A percentile compares a stretch with the other conserved stretches of the same genome.
Conservation (phyloP, 2,888 invertebrate species). For the Encarsia formosa region DNA sequence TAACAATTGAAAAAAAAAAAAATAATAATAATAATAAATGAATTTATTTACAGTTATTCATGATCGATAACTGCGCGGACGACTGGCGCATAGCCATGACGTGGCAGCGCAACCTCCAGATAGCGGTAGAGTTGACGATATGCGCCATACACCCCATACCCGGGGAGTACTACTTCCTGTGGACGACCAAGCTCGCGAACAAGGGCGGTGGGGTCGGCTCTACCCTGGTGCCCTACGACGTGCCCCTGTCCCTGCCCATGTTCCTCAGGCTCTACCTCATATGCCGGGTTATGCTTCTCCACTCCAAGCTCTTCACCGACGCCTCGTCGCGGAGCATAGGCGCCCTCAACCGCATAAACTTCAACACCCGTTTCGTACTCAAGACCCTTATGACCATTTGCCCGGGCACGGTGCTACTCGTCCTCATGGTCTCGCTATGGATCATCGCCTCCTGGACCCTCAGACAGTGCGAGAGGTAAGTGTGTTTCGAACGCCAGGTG, state of each 20-base stretch:
- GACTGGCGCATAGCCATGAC: conserved; percentile 99
- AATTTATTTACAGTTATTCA: conserved; percentile 93
- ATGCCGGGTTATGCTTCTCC: conserved; percentile 98
- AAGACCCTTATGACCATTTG: conserved; percentile 99
- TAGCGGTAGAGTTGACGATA: conserved; percentile 85
- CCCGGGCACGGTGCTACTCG: conserved; percentile 93
- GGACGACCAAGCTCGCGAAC: conserved; percentile 94
- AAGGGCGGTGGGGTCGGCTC: conserved; percentile 64
- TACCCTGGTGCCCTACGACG: conserved; percentile 86
- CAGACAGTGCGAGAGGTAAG: conserved; percentile 96
- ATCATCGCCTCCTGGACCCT: conserved; percentile 99
- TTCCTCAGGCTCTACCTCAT: conserved; percentile 98
- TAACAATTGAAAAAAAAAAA: no score
- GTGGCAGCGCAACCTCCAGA: conserved; percentile 92
- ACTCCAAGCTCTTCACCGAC: conserved; percentile 99
- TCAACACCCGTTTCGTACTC: conserved; percentile 94
- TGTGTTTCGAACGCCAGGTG: no score
- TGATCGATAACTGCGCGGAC: conserved; percentile 99
- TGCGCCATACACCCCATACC: conserved; percentile 98
- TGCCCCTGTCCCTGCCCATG: conserved; percentile 97
- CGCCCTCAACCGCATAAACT: conserved; percentile 96
- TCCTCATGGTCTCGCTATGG: conserved; percentile 99
- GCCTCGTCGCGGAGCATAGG: conserved; percentile 97
- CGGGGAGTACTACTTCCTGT: conserved; percentile 91
- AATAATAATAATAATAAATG: no score